Evolutionary conservation across 2,113 vertebrate species (phyloP).

Genomic region (Mixornis gularis): DNA sequence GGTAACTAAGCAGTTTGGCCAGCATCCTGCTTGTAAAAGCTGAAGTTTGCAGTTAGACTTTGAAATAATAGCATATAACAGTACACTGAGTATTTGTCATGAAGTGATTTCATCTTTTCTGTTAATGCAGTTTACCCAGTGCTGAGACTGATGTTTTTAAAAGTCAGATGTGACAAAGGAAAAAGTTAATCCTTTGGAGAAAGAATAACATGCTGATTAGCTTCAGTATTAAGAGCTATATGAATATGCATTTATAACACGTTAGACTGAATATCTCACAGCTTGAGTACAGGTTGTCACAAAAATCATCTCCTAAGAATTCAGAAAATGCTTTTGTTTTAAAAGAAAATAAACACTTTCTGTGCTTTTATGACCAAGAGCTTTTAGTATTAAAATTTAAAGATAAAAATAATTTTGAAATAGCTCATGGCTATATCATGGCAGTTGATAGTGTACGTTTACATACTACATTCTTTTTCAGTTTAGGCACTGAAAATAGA

Average conservation of each 20-base stretch:
- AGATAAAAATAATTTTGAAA: background rate
- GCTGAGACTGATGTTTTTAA: background rate
- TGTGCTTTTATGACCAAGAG: background rate
- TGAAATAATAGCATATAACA: constrained; percentile 28
- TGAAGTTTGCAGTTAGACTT: constrained; percentile 6
- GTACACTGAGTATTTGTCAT: constrained; percentile 17
- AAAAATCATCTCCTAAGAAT: background rate
- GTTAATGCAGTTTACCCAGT: background rate
- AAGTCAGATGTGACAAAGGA: background rate
- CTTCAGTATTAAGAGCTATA: background rate
- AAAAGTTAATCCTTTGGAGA: background rate
- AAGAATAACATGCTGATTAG: background rate
- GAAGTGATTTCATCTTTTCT: constrained; percentile 29
- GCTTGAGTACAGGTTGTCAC: background rate
- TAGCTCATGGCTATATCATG: background rate
- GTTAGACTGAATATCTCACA: background rate
- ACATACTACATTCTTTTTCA: background rate
- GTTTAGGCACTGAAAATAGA: background rate
- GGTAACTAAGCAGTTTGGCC: constrained; percentile 56
- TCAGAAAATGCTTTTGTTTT: constrained; percentile 4
- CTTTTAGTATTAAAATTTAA: background rate
- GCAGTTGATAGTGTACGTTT: background rate
- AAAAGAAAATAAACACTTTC: background rate
- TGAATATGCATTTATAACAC: background rate
- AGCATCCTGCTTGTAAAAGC: constrained; percentile 3